Percentiles rank a stretch among this genome's conserved stretches.
Evolutionary conservation across 2,888 invertebrate species (phyloP).

Genomic region (Drosophila mettleri): DNA sequence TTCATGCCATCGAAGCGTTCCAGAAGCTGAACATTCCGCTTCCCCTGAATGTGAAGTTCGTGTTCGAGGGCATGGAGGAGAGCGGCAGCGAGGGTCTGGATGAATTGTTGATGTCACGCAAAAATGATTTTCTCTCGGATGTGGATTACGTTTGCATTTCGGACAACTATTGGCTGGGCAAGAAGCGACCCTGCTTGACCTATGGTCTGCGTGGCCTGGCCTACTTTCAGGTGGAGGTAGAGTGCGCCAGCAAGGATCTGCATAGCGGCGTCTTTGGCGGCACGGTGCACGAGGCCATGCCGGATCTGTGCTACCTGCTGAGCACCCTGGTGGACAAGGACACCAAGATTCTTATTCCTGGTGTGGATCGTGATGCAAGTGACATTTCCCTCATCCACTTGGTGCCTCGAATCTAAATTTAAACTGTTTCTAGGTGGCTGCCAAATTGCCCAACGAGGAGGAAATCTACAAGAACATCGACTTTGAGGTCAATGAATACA

Average conservation of each 20-base stretch:
- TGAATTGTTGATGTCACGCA: slow-evolving; percentile 89
- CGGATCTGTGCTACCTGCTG: slow-evolving; percentile 95
- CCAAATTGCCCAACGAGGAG: slow-evolving; percentile 89
- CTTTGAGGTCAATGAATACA: slow-evolving; percentile 93
- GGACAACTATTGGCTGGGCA: slow-evolving; percentile 99
- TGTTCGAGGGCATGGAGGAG: slow-evolving; percentile 99
- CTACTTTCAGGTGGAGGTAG: slow-evolving; percentile 95
- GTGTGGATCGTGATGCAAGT: slow-evolving; percentile 92
- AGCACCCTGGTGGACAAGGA: slow-evolving; percentile 93
- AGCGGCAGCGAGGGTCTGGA: slow-evolving; percentile 98
- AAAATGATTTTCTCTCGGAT: slow-evolving; percentile 90
- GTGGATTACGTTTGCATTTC: slow-evolving; percentile 98
- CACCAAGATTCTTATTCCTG: slow-evolving; percentile 93
- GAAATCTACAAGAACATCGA: slow-evolving; percentile 92
- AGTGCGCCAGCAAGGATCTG: slow-evolving; percentile 95
- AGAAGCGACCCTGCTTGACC: slow-evolving; percentile 97
- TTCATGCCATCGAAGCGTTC: slow-evolving; percentile 96
- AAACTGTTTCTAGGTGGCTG: slow-evolving; percentile 85
- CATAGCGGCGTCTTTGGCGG: slow-evolving; percentile 99
- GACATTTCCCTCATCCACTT: background rate
- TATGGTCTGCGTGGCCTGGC: slow-evolving; percentile 97
- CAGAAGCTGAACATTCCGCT: slow-evolving; percentile 89
- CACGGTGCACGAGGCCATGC: slow-evolving; percentile 95
- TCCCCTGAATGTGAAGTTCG: slow-evolving; percentile 93
- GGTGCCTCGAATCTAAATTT: background rate